Conservation (phyloP, 2,797 vertebrate species). For the Tinamus major region DNA sequence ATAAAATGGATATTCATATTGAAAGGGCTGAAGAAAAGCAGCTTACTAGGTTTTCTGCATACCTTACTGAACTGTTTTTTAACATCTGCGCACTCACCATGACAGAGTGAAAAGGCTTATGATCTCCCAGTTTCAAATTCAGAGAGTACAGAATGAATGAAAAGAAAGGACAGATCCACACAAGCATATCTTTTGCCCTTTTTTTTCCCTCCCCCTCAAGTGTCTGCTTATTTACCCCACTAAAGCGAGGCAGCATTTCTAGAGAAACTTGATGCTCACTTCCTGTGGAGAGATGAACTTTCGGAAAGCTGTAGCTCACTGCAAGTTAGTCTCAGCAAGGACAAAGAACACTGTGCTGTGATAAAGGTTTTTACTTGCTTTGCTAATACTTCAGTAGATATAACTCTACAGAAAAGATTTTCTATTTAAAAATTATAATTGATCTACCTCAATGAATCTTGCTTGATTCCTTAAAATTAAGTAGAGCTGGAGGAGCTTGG, state of each 20-base stretch:
- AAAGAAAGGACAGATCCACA: neutral
- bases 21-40: neutral
- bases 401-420: neutral
- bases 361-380: neutral
- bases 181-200: neutral
- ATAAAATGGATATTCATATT: neutral
- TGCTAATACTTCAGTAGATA: neutral
- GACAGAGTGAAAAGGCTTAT: neutral
- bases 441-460: neutral
- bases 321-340: neutral
- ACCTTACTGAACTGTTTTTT: neutral
- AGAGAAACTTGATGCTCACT: neutral
- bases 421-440: neutral
- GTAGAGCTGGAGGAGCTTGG: neutral
- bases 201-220: neutral
- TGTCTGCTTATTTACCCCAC: neutral
- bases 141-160: neutral
- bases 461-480: neutral
- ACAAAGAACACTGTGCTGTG: neutral
- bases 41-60: neutral
- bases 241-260: neutral
- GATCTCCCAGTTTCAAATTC: neutral
- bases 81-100: accelerated
- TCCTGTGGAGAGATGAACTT: neutral
- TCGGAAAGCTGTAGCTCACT: neutral